These are phyloP conservation scores for Lordiphosa stackelbergi DNA, from an alignment of 1,140 invertebrate species.

Conservation along the genomic window DNA sequence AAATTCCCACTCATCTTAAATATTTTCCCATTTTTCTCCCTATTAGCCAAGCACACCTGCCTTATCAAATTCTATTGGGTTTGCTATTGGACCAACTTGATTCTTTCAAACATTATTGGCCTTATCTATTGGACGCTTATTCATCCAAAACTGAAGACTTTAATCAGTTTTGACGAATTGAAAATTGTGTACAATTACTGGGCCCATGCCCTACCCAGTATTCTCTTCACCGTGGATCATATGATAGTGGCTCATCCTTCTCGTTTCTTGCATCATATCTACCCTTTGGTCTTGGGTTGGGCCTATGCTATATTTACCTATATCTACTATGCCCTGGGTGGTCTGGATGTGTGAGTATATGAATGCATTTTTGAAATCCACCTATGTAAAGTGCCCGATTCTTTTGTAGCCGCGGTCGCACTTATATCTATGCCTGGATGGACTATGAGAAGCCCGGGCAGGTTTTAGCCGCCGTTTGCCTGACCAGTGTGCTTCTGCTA, in stretches of 20 bases:
- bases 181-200: constrained; percentile 79
- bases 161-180: neutral
- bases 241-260: constrained; percentile 83
- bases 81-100: constrained; percentile 35
- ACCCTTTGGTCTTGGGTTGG: constrained; percentile 80
- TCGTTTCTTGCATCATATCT: constrained; percentile 82
- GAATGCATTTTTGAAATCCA: neutral
- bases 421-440: constrained; percentile 28
- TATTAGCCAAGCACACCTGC: neutral
- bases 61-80: constrained; percentile 39
- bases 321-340: constrained; percentile 84
- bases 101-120: neutral
- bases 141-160: constrained; percentile 4
- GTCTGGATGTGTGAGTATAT: constrained; percentile 79
- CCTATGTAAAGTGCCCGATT: neutral
- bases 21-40: too few species aligned
- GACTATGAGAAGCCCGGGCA: constrained; percentile 8
- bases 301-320: constrained; percentile 83
- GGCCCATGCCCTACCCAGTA: constrained; percentile 83
- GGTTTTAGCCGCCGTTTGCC: fast-evolving
- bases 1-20: too few species aligned
- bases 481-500: neutral
- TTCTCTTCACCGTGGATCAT: constrained; percentile 84
- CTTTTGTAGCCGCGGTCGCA: constrained; percentile 15
- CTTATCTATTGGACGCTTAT: constrained; percentile 28